Evolutionary conservation across 2,113 vertebrate genomes (phyloP), one percentile per base, ranked within the genome.

Genomic region (Clinocottus analis): DNA sequence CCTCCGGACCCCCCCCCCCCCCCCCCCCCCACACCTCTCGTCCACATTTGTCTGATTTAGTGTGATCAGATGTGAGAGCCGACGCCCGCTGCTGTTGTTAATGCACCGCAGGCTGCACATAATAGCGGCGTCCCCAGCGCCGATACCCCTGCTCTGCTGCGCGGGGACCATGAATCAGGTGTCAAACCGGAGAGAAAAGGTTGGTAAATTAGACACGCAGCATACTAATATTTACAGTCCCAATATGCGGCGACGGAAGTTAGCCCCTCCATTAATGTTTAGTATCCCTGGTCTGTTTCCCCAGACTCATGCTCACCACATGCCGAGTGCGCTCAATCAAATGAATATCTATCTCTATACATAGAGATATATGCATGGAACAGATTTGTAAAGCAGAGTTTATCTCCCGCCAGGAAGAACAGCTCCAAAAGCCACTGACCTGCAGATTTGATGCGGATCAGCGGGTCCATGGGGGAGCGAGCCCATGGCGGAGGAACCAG

Each of bases 21-120:
- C 13, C 93, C 91, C 91, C 91, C 95, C 95, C 93, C 94, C 93
- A 96, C 96, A 95, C 96, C 96, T 96, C 96, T 94, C 93, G 94
- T 96, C 93, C 96, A 96, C 95, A 95, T 97, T 97, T 97, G 96
- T 97, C 96, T 98, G 97, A 98, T 99, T 98, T 97, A 97, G 96
- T 96, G 96, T 97, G 97, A 99, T 98, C 97, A 98, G 96, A 98
- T 97, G 95, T 96, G 96, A 97, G 96, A 96, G 96, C 95, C 94
- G 95, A 80, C 59, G 75, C 86, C 97, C 98, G 96, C 96, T 96
- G 95, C 95, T 91, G 95, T 95, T 97, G 96, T 96, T 97, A 97
- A 97, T 96, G 96, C 95, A 95, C 95, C 93, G 79, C 92, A 90
- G 87, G 94, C 94, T 96, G 94, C 94, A 92, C 95, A 91, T 86